Evolutionary conservation across 1,140 invertebrate species (phyloP).

Genomic region (Sitodiplosis mosellana): DNA sequence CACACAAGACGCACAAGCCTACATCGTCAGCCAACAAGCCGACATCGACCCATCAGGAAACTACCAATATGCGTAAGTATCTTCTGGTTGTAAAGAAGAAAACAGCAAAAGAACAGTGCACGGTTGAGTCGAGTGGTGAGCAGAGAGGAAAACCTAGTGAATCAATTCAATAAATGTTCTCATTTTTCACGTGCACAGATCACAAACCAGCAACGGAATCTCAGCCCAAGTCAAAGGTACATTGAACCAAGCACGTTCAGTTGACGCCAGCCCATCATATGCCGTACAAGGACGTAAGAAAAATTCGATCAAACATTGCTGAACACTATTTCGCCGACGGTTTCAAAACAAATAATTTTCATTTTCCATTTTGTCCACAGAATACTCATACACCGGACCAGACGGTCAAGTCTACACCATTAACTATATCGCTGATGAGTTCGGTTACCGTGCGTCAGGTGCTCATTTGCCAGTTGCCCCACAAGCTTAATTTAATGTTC

Average conservation of each 20-base stretch:
- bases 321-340: too few species aligned
- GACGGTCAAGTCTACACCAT: constrained; percentile 42
- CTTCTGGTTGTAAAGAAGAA: too few species aligned
- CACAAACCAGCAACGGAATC: neutral
- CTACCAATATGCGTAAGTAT: neutral
- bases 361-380: too few species aligned
- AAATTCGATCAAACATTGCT: too few species aligned
- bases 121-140: too few species aligned
- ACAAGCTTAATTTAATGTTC: too few species aligned
- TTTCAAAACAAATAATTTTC: too few species aligned
- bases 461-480: too few species aligned
- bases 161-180: too few species aligned
- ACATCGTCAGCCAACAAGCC: too few species aligned
- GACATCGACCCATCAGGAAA: constrained; percentile 13
- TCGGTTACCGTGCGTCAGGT: constrained; percentile 48
- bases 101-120: neutral
- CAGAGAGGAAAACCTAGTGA: too few species aligned
- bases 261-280: constrained; percentile 35
- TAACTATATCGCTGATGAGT: constrained; percentile 50
- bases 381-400: constrained; percentile 41
- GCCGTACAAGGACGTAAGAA: constrained; percentile 37
- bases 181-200: neutral
- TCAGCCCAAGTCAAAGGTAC: neutral
- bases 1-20: too few species aligned
- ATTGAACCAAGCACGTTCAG: neutral